phyloP scores from a whole-genome alignment of 2,888 invertebrate species.

The Lypha dubia region DNA sequence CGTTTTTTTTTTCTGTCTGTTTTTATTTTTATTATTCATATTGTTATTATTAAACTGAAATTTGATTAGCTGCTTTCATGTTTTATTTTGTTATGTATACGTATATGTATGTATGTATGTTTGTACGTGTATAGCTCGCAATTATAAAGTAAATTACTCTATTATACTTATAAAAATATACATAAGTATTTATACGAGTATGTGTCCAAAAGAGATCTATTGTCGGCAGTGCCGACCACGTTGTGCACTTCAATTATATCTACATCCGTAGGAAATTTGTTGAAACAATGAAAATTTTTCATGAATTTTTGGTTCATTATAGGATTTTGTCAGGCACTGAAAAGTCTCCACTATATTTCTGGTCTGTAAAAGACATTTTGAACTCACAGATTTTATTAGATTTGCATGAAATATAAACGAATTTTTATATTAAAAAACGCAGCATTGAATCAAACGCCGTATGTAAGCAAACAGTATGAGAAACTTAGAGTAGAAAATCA shows the following conservation, averaged over 20 bases:
- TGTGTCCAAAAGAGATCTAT: background rate
- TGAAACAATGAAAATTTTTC: too few species aligned
- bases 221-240: background rate
- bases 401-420: too few species aligned
- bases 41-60: conserved; percentile 63
- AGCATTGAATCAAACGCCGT: too few species aligned
- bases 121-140: background rate
- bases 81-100: background rate
- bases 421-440: too few species aligned
- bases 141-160: background rate
- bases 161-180: background rate
- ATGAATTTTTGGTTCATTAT: too few species aligned
- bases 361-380: too few species aligned
- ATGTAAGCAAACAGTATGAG: background rate
- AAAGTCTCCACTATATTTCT: too few species aligned
- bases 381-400: too few species aligned
- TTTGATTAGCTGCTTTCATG: conserved; percentile 74
- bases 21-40: conserved; percentile 34
- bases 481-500: background rate
- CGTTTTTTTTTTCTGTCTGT: conserved; percentile 28
- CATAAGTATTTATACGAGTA: background rate
- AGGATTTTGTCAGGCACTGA: too few species aligned
- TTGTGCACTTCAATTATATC: background rate
- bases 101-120: background rate
- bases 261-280: too few species aligned